Base-by-base conservation (phyloP, 92 coral and sea anemone species). In the Actinernus sp. region DNA sequence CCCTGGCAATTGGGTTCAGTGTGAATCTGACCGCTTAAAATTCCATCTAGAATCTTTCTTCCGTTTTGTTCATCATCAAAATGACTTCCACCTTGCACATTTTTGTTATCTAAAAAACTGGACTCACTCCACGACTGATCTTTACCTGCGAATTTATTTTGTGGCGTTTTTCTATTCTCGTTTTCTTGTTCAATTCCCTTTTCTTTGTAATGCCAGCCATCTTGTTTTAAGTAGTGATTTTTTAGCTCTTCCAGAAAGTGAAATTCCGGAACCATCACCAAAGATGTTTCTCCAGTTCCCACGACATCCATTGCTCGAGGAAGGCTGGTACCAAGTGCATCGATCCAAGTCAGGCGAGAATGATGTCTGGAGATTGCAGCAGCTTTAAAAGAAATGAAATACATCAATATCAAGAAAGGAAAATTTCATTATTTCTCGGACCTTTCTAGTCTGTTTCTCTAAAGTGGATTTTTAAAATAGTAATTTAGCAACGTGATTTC, bases 161-260 rank as follows among this genome's bases (percentile, higher is more conserved):
- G n/a, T n/a, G n/a, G n/a, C n/a, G n/a, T n/a, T n/a, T n/a, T n/a
- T n/a, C n/a, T n/a, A n/a, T n/a, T n/a, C n/a, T n/a, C n/a, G n/a
- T n/a, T n/a, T n/a, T n/a, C n/a, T n/a, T n/a, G n/a, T n/a, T n/a
- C n/a, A n/a, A n/a, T n/a, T n/a, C n/a, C n/a, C n/a, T n/a, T n/a
- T n/a, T n/a, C n/a, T n/a, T n/a, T n/a, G 11, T 26, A 26, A 45
- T 17, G 49, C 18, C 14, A 46, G 41, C 36, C 20, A 30, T 39
- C 20, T 3, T 10, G 13, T 28, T 36, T 18, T 30, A 3, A 18
- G 20, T 0, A 14, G 36, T 23, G 31, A 34, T 73, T 74, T 26
- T 40, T 34, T 16, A 90, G 65, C 26, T 73, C 79, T 47, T 90
- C 81, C 38, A 85, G 32, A 45, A 90, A 85, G 20, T 77, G 80